Conservation (phyloP, 1,140 invertebrate genomes). For the Ceratosolen fusciceps region DNA sequence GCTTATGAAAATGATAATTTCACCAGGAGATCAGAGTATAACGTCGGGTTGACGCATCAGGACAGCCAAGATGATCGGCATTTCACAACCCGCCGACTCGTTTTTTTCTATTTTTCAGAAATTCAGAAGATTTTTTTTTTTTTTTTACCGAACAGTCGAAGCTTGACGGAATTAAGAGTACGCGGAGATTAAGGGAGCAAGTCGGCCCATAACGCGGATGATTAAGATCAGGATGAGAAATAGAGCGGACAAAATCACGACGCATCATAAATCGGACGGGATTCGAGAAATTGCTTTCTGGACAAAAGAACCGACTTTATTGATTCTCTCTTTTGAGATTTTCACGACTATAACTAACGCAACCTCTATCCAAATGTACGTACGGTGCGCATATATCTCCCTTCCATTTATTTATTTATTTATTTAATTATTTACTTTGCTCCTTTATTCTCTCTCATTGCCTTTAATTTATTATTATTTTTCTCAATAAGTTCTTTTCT, state of each 20-base stretch:
- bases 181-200: conserved; percentile 30
- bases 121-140: no score
- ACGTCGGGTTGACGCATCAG: no score
- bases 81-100: no score
- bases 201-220: conserved; percentile 43
- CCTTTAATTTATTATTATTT: neutral
- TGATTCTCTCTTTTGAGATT: conserved; percentile 57
- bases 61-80: no score
- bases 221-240: conserved; percentile 44
- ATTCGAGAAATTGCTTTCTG: conserved; percentile 54
- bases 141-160: no score
- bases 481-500: neutral
- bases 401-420: neutral
- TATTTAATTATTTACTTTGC: no score
- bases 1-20: no score
- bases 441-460: neutral
- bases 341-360: conserved; percentile 45
- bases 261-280: conserved; percentile 54
- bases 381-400: conserved; percentile 2
- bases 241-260: neutral
- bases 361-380: neutral
- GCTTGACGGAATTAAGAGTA: neutral
- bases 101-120: no score
- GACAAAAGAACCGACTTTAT: conserved; percentile 52
- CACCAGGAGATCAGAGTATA: no score